These are phyloP conservation scores for Gallinago solitaria DNA, from an alignment of 2,797 vertebrate genomes.

Conservation along the genomic window DNA sequence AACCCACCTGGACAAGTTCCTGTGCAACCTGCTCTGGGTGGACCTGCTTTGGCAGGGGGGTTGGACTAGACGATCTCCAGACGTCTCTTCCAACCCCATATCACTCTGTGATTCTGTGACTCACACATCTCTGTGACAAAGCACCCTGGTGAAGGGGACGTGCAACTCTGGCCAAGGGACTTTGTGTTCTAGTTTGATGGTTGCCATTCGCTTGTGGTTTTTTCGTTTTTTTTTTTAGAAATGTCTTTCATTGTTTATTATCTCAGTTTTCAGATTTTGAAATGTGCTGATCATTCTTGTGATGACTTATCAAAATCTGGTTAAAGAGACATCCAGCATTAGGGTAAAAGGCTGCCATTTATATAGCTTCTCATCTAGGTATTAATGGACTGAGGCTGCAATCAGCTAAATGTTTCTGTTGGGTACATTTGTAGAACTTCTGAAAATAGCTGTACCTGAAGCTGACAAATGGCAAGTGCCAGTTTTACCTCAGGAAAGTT, in stretches of 20 bases:
- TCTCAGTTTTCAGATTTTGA: neutral
- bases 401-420: neutral
- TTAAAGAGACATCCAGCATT: neutral
- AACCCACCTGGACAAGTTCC: no score
- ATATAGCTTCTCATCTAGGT: neutral
- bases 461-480: neutral
- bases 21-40: no score
- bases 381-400: neutral
- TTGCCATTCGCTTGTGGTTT: neutral
- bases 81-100: no score
- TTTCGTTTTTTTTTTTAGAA: neutral
- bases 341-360: neutral
- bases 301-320: neutral
- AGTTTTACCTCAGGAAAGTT: neutral
- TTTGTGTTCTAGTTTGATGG: neutral
- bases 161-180: neutral
- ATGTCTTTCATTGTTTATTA: neutral
- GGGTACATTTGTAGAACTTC: neutral
- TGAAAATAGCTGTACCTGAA: neutral
- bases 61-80: no score
- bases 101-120: no score
- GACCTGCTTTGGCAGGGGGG: no score
- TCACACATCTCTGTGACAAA: neutral
- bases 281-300: neutral
- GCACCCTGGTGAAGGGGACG: neutral